A percentile compares a stretch with the other conserved stretches of the same genome.
Evolutionary conservation across 2,888 invertebrate species (phyloP).

Genomic region (Reticulitermes lucifugus): DNA sequence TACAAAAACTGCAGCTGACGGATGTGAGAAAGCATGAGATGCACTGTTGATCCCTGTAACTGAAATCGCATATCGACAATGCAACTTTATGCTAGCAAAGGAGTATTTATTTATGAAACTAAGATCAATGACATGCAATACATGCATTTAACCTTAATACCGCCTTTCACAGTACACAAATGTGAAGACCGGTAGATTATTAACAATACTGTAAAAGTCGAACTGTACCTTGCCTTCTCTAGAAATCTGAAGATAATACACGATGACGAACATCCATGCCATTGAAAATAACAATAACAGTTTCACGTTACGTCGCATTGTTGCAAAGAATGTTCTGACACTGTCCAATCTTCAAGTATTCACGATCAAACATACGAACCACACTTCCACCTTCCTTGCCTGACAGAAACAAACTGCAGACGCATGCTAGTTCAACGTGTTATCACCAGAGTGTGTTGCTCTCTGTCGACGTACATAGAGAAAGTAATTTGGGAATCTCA

Average conservation of each 20-base stretch:
- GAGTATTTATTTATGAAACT: not conserved
- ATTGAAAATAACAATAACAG: constrained; percentile 71
- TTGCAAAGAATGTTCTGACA: constrained; percentile 43
- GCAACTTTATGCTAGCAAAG: not conserved
- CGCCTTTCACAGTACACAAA: no score
- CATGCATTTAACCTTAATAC: not conserved
- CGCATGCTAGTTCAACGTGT: not conserved
- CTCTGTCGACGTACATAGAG: not conserved
- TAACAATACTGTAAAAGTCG: not conserved
- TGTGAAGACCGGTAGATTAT: not conserved
- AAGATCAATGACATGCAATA: not conserved
- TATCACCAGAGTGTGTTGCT: constrained; percentile 7
- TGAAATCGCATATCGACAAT: not conserved
- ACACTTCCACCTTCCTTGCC: constrained; percentile 35
- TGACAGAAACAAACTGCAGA: constrained; percentile 49
- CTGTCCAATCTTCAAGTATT: constrained; percentile 17
- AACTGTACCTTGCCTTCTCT: constrained; percentile 67
- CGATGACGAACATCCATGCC: constrained; percentile 74
- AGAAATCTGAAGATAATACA: constrained; percentile 72
- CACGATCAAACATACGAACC: constrained; percentile 26
- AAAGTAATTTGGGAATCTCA: not conserved
- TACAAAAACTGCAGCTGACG: no score
- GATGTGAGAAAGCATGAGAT: no score
- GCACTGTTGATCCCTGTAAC: not conserved
- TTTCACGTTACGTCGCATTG: constrained; percentile 73